These are phyloP conservation scores for Thryonomys swinderianus DNA, from an alignment of 2,113 vertebrate species.

Conservation along the genomic window DNA sequence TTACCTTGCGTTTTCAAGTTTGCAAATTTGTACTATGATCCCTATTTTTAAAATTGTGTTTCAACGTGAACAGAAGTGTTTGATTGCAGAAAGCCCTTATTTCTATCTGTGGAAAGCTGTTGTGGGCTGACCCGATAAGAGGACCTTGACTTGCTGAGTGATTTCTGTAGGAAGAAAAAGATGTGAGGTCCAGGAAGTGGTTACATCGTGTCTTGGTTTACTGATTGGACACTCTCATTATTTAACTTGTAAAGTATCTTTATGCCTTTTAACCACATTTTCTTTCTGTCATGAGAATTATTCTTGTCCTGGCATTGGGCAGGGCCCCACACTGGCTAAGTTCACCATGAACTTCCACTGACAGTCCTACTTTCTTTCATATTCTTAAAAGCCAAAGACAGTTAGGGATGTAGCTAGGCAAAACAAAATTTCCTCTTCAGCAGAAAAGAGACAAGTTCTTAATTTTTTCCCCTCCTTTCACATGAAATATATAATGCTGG, in stretches of 20 bases:
- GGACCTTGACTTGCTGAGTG: not conserved
- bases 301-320: too few species aligned
- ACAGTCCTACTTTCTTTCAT: not conserved
- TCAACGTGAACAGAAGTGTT: slow-evolving; percentile 20
- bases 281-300: not conserved
- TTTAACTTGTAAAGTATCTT: slow-evolving; percentile 11
- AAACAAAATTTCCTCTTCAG: slow-evolving; percentile 15
- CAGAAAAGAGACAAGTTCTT: not conserved
- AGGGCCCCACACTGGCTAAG: not conserved
- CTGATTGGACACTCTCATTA: not conserved
- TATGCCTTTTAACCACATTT: not conserved
- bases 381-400: slow-evolving; percentile 38
- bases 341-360: not conserved
- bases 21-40: not conserved
- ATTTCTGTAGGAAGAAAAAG: slow-evolving; percentile 31
- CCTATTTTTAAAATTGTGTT: slow-evolving; percentile 29
- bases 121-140: not conserved
- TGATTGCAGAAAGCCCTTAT: slow-evolving; percentile 9
- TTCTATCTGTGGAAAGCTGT: not conserved
- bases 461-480: not conserved
- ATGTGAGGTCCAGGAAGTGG: not conserved
- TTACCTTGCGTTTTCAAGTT: not conserved
- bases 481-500: not conserved
- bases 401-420: not conserved
- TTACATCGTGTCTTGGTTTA: not conserved